Base-by-base conservation (phyloP, 1,140 invertebrate genomes). In the Ceratina calcarata region DNA sequence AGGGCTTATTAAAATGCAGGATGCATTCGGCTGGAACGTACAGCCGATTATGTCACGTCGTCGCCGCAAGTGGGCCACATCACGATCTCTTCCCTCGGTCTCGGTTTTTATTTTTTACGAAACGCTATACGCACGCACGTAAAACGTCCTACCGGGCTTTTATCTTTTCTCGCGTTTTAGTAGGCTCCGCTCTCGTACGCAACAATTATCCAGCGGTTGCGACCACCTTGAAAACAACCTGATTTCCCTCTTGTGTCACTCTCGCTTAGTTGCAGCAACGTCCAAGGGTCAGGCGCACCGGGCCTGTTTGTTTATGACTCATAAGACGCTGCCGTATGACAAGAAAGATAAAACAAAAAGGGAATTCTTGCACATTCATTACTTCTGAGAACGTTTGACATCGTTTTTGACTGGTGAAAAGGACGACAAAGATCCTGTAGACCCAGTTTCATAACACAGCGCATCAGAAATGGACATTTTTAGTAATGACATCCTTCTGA, bases 41-140 rank as follows among this genome's bases (percentile, higher is more conserved):
- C 65, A 76, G 76, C 20, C 37, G 37, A 45, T 86, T 86, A 86
- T 83, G 72, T 86, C 80, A 86, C 61, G 66, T 72, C 66, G 60
- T n/a, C 15, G 27, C 53, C 32, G 74, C 67, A 86, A 83, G 80
- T 86, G 73, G 84, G 67, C 84, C 83, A 80, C 71, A 53, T 65
- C 51, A 55, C 16, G 24, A 45, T 69, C 15, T 67, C 16, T 53
- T 32, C 49, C 37, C 12, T 24, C 49, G 15, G 51, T 51, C n/a
- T n/a, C n/a, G n/a, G n/a, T n/a, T n/a, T 22, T 45, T 78, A 70
- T 82, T 58, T 72, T 82, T 71, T 61, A 78, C 37, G 6, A 67
- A 66, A 62, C 45, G 75, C 70, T 53, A 24, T 61, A 45, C 70
- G 27, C 61, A 68, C 73, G 67, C 18, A 57, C 58, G 62, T n/a